Evolutionary conservation across 2,888 invertebrate genomes (phyloP), one percentile per base, ranked within the genome.

Genomic region (Caenorhabditis japonica): DNA sequence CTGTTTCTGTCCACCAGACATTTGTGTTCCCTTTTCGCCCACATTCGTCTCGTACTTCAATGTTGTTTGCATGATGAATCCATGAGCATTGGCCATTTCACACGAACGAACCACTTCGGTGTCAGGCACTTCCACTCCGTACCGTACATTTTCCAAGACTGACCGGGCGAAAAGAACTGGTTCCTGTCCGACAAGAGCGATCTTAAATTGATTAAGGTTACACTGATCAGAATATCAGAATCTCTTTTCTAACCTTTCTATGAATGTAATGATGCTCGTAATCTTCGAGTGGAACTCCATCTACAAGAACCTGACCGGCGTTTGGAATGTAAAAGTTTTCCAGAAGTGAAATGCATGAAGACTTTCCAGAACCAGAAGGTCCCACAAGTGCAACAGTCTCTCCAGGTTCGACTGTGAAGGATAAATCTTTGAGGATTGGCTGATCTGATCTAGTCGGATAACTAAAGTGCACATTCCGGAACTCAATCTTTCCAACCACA

Each of bases 401-500:
- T 38, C 89, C 89, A 3, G 89, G 88, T 21, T 87, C 81, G 17
- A 89, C 88, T 1, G 80, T 83, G 81, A 89, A 89, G 4, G 84
- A 85, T 12, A 89, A 81, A 69, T 88, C 84, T 15, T 41, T 41
- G 30, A 95, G 89, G 10, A 95, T 93, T 55, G 91, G 90, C 56
- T 91, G 91, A 75, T 93, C 92, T 34, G 91, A 91, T 17, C 94
- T 91, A 0, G 93, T 92, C 1, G 95, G 94, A 88, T 95, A 95
- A 55, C 92, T 91, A 89, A 94, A 94, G 90, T 89, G 93, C 0
- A 94, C 91, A 33, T 91, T 90, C 60, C 91, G 90, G 79, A 93
- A 92, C 46, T 91, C 91, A 0, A 94, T 92, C 84, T 92, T 91
- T 5, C 94, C 94, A 17, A 77, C 68, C 23, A 79, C 70, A 34